Base-by-base conservation (phyloP, 1,140 invertebrate species). In the Tyrophagus putrescentiae region DNA sequence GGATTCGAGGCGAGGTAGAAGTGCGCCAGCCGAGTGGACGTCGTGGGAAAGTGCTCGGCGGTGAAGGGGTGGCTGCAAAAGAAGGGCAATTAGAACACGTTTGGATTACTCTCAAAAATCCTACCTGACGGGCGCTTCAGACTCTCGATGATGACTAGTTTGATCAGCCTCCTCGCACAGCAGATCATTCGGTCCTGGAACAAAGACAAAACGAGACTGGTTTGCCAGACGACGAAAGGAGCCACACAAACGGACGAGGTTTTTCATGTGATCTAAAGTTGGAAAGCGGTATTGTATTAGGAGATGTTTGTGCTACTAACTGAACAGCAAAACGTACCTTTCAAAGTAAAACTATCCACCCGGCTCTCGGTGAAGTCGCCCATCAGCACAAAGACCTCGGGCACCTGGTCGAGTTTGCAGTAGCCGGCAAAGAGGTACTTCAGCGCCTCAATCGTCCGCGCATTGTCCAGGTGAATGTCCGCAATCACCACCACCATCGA, bases 381-480 rank as follows among this genome's bases (percentile, higher is more conserved):
- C 4, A 63, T 61, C 39, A 63, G 54, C 18, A 63, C 45, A 31
- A 63, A 63, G 32, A 33, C 13, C 7, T 60, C 32, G 23, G 62
- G 62, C 34, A 48, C 18, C 16, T n/a, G 42, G 39, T 48, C 23
- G 13, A 63, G 5, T 21, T 36, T 42, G 32, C 50, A 33, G 31
- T 63, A 63, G 18, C 58, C 58, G 21, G 59, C 56, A 11, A 63
- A 63, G 11, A 63, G 23, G 44, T 42, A 53, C 18, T 61, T 48
- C 7, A 63, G 29, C 32, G 32, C 39, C 11, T 63, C 45, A 4
- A 45, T 23, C 18, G 56, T 60, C 32, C 13, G 21, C 4, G 23
- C 4, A n/a, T 63, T 34, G 42, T 63, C 62, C 6, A 63, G 44
- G 36, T 62, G 33, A 48, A 63, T 27, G 50, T 63, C 62, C 21